Percentiles rank a stretch among this genome's conserved stretches.
Evolutionary conservation across 2,113 vertebrate species (phyloP).

Genomic region (Neogale vison): DNA sequence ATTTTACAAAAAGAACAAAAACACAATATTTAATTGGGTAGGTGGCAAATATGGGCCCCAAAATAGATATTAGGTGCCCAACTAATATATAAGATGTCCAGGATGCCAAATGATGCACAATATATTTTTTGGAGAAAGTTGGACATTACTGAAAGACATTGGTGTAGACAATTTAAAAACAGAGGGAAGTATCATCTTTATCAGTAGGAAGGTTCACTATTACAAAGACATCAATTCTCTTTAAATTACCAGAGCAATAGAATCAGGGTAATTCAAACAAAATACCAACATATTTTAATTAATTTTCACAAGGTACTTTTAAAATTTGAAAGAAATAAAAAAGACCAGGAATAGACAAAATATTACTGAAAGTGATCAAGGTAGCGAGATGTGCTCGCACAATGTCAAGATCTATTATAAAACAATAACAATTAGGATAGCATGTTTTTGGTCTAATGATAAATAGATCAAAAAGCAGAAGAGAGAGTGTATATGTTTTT

Average conservation of each 20-base stretch:
- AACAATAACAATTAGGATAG: not conserved
- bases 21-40: not conserved
- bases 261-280: not conserved
- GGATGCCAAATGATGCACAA: not conserved
- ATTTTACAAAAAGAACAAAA: not conserved
- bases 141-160: not conserved
- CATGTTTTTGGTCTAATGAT: not conserved
- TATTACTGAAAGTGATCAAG: not conserved
- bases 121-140: not conserved
- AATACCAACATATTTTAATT: conserved; percentile 15
- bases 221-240: not conserved
- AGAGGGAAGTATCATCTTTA: not conserved
- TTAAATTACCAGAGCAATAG: not conserved
- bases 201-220: not conserved
- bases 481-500: not conserved
- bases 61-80: not conserved
- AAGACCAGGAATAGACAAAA: not conserved
- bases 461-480: not conserved
- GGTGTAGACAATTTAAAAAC: not conserved
- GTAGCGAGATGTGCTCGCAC: not conserved
- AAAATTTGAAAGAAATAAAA: not conserved
- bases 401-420: not conserved
- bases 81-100: not conserved
- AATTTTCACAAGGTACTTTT: not conserved
- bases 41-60: not conserved